Conservation (phyloP, 64 coral and sea anemone genomes). For the Porites australiensis region DNA sequence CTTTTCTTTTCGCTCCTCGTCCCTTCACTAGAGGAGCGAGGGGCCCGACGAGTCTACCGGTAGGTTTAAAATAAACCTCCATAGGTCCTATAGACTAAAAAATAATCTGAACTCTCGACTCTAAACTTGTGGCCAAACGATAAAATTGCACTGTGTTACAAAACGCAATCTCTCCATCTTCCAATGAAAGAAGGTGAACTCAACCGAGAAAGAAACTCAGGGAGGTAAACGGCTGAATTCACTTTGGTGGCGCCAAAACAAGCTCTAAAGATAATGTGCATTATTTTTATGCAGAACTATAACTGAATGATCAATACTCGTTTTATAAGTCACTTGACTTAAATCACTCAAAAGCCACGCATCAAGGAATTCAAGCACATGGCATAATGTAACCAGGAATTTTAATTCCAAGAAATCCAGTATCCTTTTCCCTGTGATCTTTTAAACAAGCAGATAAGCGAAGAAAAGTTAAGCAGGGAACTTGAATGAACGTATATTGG, state of each 20-base stretch:
- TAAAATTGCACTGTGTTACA: too few species aligned
- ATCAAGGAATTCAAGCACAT: conserved; percentile 15
- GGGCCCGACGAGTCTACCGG: too few species aligned
- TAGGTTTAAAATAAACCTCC: too few species aligned
- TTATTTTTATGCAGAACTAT: conserved; percentile 12
- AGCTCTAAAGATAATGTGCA: neutral
- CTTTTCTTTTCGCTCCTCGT: too few species aligned
- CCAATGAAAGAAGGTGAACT: neutral
- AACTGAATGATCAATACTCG: neutral
- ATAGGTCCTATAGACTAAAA: too few species aligned
- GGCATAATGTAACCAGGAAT: neutral
- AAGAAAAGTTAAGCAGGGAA: neutral
- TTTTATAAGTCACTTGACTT: neutral
- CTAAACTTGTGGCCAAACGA: too few species aligned
- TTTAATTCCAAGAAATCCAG: neutral
- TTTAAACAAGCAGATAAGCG: too few species aligned
- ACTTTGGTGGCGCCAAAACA: conserved; percentile 9
- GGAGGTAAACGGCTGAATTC: neutral
- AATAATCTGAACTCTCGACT: too few species aligned
- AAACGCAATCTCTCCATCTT: too few species aligned
- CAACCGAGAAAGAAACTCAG: neutral
- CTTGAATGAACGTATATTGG: neutral
- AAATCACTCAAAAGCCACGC: conserved; percentile 16
- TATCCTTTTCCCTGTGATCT: too few species aligned
- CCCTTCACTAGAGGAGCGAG: too few species aligned